A percentile compares a stretch with the other conserved stretches of the same genome.
phyloP scores from a whole-genome alignment of 1,140 invertebrate genomes.

The Phymastichus coffea region DNA sequence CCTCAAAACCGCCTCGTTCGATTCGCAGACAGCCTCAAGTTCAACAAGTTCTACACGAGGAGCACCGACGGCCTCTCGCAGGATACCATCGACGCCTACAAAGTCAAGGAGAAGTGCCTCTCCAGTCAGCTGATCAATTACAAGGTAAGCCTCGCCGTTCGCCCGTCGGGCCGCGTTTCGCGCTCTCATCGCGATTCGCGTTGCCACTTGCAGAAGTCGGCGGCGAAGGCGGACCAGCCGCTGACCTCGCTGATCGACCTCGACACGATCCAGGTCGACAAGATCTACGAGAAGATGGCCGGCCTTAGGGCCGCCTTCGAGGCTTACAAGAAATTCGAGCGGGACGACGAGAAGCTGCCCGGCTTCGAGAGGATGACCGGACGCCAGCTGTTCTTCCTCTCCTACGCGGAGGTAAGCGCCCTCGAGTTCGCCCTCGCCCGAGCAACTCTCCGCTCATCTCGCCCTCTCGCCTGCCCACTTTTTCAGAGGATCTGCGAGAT shows the following conservation, averaged over 20 bases:
- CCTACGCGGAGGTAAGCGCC: conserved; percentile 17
- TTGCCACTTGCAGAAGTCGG: conserved; percentile 5
- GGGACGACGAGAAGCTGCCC: not conserved
- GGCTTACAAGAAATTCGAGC: not conserved
- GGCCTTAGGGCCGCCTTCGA: conserved; percentile 20
- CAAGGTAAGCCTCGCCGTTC: conserved; percentile 15
- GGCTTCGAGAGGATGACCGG: conserved; percentile 16
- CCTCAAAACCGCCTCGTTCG: too few relatives aligned
- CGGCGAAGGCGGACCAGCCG: not conserved
- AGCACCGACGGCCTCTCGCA: conserved; percentile 15
- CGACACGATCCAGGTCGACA: conserved; percentile 24
- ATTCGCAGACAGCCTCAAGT: conserved; percentile 20
- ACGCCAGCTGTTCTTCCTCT: conserved; percentile 17
- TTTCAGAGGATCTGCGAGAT: conserved; percentile 24
- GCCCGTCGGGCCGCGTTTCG: too few relatives aligned
- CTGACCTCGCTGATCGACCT: conserved; percentile 1
- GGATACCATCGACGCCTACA: conserved; percentile 21
- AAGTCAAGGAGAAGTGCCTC: conserved; percentile 21
- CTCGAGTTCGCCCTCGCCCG: too few relatives aligned
- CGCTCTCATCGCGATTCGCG: too few relatives aligned
- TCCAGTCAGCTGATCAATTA: conserved; percentile 20
- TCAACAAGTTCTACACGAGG: conserved; percentile 15
- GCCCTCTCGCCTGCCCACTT: too few relatives aligned
- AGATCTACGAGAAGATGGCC: conserved; percentile 21
- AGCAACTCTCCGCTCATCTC: not conserved